phyloP scores from a whole-genome alignment of 2,888 invertebrate species.

The Drosophila koepferae region DNA sequence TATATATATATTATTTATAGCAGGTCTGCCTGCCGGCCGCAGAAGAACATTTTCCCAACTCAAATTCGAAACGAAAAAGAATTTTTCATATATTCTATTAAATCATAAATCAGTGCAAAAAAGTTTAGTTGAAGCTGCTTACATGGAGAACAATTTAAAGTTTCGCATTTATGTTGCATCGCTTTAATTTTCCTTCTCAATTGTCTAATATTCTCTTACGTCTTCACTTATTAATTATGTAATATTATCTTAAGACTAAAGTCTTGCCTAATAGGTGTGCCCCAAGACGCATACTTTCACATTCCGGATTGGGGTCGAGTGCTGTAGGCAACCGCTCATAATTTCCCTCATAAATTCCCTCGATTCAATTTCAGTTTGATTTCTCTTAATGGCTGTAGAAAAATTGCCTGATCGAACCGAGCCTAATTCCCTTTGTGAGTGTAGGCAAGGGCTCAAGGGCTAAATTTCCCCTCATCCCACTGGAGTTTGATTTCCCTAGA shows the following conservation, averaged over 20 bases:
- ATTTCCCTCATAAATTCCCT: background rate
- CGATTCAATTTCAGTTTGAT: no score
- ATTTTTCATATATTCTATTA: background rate
- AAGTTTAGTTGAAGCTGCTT: background rate
- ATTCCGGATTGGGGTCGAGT: no score
- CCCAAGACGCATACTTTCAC: no score
- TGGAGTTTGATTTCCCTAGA: background rate
- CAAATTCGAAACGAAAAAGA: background rate
- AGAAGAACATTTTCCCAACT: constrained; percentile 1
- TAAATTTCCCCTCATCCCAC: background rate
- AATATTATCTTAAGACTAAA: background rate
- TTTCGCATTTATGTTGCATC: background rate
- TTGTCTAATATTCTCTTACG: no score
- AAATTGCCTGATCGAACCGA: background rate
- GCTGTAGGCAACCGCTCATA: no score
- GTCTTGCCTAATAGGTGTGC: background rate
- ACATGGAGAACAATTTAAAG: background rate
- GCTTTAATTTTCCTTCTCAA: no score
- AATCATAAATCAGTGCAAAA: background rate
- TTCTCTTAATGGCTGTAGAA: no score
- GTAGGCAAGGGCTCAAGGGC: background rate
- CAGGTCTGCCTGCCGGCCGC: background rate
- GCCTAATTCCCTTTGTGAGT: background rate
- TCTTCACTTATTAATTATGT: background rate
- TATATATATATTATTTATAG: constrained; percentile 20